A percentile compares a stretch with the other conserved stretches of the same genome.
Evolutionary conservation across 2,797 vertebrate genomes (phyloP).

Genomic region (Coregonus sp.): DNA sequence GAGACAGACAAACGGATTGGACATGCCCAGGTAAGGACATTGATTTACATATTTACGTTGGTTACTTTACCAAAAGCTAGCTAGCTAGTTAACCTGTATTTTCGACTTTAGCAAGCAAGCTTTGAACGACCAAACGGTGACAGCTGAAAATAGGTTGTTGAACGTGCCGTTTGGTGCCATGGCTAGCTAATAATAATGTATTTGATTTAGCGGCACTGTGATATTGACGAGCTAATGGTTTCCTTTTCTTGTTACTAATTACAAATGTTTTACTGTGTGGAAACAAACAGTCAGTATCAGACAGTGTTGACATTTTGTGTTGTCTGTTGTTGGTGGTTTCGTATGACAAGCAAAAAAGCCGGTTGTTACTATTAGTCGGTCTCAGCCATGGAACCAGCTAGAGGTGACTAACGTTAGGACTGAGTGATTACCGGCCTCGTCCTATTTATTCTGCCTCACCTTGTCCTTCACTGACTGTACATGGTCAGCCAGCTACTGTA

Average conservation of each 20-base stretch:
- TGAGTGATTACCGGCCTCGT: not conserved
- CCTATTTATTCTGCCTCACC: not conserved
- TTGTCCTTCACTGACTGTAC: too few species aligned
- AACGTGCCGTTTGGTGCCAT: not conserved
- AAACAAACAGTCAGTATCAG: not conserved
- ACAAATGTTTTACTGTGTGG: not conserved
- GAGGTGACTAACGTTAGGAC: not conserved
- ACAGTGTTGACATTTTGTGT: not conserved
- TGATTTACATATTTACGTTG: not conserved
- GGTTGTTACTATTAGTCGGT: not conserved
- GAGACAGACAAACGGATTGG: constrained; percentile 43
- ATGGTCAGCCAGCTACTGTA: too few species aligned
- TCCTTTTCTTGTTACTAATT: too few species aligned
- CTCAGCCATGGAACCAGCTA: too few species aligned
- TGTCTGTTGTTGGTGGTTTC: not conserved
- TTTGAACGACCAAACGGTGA: not conserved
- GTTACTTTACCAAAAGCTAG: not conserved
- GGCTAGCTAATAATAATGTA: not conserved
- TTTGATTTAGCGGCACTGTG: too few species aligned
- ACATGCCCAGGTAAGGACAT: constrained; percentile 71
- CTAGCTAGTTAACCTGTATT: too few species aligned
- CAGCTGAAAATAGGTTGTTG: not conserved
- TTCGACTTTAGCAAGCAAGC: too few species aligned
- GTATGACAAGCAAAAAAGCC: not conserved
- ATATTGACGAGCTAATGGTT: too few species aligned